Evolutionary conservation across 2,797 vertebrate genomes (phyloP).

Genomic region (Semaprochilodus insignis): DNA sequence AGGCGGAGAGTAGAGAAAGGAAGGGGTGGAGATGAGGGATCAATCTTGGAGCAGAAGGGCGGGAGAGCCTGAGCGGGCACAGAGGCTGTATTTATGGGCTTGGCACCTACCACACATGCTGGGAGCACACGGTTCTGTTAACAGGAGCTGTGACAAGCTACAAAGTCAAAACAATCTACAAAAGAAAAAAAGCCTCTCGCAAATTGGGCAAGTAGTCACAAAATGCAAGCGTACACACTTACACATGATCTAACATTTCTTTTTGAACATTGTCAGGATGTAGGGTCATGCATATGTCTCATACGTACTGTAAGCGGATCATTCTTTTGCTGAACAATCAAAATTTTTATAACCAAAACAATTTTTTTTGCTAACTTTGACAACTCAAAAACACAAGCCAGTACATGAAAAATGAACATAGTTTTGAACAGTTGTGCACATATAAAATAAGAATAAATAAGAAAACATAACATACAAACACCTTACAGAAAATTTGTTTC

Average conservation of each 20-base stretch:
- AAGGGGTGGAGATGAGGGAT: slow-evolving; percentile 63
- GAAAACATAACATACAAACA: no score
- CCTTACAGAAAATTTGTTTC: no score
- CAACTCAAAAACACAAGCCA: no score
- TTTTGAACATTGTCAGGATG: no score
- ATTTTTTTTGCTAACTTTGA: no score
- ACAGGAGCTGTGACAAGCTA: slow-evolving; percentile 62
- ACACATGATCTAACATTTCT: background rate
- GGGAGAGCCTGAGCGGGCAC: slow-evolving; percentile 69
- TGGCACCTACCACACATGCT: slow-evolving; percentile 71
- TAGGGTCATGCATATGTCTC: no score
- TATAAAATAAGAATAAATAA: no score
- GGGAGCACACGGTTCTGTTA: slow-evolving; percentile 61
- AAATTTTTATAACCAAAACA: no score
- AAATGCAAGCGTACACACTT: slow-evolving; percentile 13
- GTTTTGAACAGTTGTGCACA: background rate
- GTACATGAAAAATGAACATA: background rate
- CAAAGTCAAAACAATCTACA: slow-evolving; percentile 30
- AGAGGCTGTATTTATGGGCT: slow-evolving; percentile 72
- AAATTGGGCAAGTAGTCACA: background rate
- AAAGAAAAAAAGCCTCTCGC: no score
- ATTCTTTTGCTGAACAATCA: no score
- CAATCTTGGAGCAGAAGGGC: slow-evolving; percentile 56
- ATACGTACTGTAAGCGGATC: no score
- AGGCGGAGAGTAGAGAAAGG: slow-evolving; percentile 64